Evolutionary conservation across 2,888 invertebrate species (phyloP).

Genomic region (Xanthia icteritia): DNA sequence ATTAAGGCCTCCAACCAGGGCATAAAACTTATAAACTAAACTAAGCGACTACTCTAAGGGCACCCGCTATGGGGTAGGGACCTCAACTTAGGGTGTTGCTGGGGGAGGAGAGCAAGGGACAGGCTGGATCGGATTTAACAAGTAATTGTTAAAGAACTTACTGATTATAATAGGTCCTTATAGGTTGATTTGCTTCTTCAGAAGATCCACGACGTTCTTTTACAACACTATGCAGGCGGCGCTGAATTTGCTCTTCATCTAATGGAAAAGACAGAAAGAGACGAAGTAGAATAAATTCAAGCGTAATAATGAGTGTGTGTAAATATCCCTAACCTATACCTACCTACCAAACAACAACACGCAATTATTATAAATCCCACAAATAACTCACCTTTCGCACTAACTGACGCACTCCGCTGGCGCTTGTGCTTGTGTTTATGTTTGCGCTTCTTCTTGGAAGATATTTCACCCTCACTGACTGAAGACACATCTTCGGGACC

Average conservation of each 20-base stretch:
- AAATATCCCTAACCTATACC: background rate
- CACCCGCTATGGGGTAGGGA: no score
- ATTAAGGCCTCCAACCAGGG: no score
- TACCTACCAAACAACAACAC: conserved; percentile 1
- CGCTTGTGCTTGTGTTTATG: conserved; percentile 86
- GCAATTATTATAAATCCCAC: background rate
- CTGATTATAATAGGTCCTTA: conserved; percentile 85
- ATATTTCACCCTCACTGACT: conserved; percentile 84
- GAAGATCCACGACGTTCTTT: conserved; percentile 83
- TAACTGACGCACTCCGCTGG: conserved; percentile 77
- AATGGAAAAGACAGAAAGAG: conserved; percentile 23
- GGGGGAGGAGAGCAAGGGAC: no score
- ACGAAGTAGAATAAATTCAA: background rate
- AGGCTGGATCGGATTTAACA: no score
- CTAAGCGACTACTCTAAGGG: no score
- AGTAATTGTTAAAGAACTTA: conserved; percentile 69
- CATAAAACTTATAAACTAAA: no score
- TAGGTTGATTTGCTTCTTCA: conserved; percentile 80
- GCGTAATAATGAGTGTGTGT: background rate
- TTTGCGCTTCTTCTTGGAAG: conserved; percentile 85
- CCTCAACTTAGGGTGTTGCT: no score
- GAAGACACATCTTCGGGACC: conserved; percentile 76
- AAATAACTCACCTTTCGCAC: conserved; percentile 75
- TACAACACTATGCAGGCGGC: conserved; percentile 85
- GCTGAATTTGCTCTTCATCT: conserved; percentile 76